phyloP scores from a whole-genome alignment of 2,888 invertebrate genomes.

The Dromius quadrimaculatus region DNA sequence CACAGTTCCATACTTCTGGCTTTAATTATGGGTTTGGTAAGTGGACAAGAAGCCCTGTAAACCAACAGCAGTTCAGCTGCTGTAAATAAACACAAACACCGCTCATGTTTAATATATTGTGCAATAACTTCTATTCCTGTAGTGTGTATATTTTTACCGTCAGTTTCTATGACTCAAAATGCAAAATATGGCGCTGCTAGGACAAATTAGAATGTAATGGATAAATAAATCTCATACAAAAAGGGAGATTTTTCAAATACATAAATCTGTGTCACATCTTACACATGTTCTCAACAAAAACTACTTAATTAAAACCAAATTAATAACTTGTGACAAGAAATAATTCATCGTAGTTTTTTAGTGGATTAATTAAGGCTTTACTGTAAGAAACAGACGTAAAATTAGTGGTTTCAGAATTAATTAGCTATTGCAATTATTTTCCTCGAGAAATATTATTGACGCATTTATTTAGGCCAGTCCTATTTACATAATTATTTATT shows the following conservation, averaged over 20 bases:
- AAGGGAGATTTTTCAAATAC: no score
- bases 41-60: no score
- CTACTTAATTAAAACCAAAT: neutral
- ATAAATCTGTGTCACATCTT: neutral
- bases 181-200: neutral
- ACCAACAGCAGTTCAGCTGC: no score
- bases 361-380: neutral
- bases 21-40: neutral
- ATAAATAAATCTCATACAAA: no score
- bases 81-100: neutral
- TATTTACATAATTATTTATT: no score
- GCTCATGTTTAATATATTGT: neutral
- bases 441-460: neutral
- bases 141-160: slow-evolving; percentile 3
- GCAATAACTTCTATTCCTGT: slow-evolving; percentile 4
- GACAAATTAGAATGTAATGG: neutral
- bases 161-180: slow-evolving; percentile 2
- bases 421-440: neutral
- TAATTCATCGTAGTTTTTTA: neutral
- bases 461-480: no score
- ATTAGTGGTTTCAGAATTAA: neutral
- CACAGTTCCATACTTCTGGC: neutral
- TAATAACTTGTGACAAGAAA: neutral
- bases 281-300: slow-evolving; percentile 6
- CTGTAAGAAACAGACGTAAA: neutral